A percentile compares a stretch with the other conserved stretches of the same genome.
Conservation (phyloP, 1,140 invertebrate genomes). For the Aleiodes sp. region DNA sequence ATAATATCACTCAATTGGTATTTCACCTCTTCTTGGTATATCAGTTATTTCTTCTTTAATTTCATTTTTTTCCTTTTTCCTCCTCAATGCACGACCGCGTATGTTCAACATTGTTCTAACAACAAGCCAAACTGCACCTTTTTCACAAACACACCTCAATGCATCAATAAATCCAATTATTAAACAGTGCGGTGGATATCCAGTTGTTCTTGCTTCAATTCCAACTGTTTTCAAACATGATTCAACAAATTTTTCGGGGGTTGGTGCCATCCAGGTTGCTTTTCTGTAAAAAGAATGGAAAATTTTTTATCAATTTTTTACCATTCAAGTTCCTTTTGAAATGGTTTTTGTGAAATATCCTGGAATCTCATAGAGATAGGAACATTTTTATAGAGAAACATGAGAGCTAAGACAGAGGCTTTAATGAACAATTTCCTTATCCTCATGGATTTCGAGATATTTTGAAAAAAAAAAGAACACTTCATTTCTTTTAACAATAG, state of each 20-base stretch:
- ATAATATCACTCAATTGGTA: conserved; percentile 30
- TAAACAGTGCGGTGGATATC: conserved; percentile 80
- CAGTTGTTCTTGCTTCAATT: conserved; percentile 77
- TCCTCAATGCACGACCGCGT: conserved; percentile 63
- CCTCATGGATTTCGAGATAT: too few relatives aligned
- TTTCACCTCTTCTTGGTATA: conserved; percentile 36
- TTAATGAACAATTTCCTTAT: too few relatives aligned
- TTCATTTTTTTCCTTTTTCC: conserved; percentile 35
- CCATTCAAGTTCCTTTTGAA: too few relatives aligned
- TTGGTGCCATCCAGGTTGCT: conserved; percentile 82
- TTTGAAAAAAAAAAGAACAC: too few relatives aligned
- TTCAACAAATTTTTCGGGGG: conserved; percentile 80
- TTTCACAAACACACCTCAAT: conserved; percentile 65
- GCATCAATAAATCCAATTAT: conserved; percentile 69
- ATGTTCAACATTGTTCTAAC: conserved; percentile 72
- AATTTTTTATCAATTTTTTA: not conserved
- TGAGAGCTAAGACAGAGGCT: too few relatives aligned
- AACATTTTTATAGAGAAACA: not conserved
- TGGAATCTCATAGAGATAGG: too few relatives aligned
- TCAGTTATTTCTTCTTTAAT: conserved; percentile 34
- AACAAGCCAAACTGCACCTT: conserved; percentile 69
- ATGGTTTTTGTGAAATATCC: too few relatives aligned
- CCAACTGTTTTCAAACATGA: conserved; percentile 82
- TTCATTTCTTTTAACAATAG: too few relatives aligned
- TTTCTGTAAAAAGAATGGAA: conserved; percentile 61